Conservation (phyloP, 2,113 vertebrate species). For the Scomber colias region DNA sequence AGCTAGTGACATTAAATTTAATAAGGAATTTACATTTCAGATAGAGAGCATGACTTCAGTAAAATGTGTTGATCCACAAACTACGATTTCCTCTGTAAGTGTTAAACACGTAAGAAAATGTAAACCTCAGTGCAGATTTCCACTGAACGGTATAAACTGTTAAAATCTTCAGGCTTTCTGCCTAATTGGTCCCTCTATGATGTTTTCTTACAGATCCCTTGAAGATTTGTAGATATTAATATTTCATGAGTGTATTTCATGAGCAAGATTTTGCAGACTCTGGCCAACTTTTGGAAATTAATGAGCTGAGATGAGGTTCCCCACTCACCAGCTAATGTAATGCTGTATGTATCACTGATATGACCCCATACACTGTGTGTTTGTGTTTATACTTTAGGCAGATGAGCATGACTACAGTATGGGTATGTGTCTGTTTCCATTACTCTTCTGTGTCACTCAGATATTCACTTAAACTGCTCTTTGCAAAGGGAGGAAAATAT, state of each 20-base stretch:
- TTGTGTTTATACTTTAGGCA: conserved; percentile 14
- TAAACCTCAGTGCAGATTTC: conserved; percentile 47
- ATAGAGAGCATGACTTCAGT: conserved; percentile 55
- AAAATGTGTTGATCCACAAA: conserved; percentile 72
- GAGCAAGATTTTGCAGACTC: conserved; percentile 77
- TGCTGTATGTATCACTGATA: conserved; percentile 36
- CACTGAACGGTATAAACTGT: conserved; percentile 57
- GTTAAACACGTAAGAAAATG: conserved; percentile 58
- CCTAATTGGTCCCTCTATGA: conserved; percentile 89
- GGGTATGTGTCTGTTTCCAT: conserved; percentile 13
- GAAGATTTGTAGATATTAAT: conserved; percentile 88
- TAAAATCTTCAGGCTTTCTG: conserved; percentile 77
- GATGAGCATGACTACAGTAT: conserved; percentile 3
- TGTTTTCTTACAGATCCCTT: conserved; percentile 86
- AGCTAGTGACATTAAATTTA: conserved; percentile 67
- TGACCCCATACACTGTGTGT: conserved; percentile 42
- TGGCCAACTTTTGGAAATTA: conserved; percentile 86
- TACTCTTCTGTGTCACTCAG: conserved; percentile 15
- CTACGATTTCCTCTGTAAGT: conserved; percentile 50
- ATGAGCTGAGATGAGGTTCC: conserved; percentile 84
- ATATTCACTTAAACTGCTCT: conserved; percentile 50
- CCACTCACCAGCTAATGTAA: conserved; percentile 60
- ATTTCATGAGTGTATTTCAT: conserved; percentile 85
- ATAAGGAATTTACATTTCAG: conserved; percentile 72
- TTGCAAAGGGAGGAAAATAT: conserved; percentile 46